Conservation (phyloP, 2,113 vertebrate genomes). For the Raja brachyura region DNA sequence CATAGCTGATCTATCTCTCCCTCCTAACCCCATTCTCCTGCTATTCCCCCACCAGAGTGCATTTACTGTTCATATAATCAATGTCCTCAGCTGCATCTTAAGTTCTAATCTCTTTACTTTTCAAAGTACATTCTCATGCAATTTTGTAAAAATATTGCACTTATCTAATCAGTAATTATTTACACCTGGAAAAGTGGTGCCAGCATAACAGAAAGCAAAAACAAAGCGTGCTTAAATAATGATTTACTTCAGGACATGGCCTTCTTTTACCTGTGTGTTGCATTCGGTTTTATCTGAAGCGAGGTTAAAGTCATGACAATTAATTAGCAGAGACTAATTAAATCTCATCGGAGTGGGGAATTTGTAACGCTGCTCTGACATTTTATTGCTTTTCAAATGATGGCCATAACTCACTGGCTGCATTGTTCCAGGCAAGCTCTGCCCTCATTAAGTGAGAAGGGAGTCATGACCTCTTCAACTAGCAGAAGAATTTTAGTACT, state of each 20-base stretch:
- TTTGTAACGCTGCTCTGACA: neutral
- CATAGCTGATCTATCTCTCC: too few relatives aligned
- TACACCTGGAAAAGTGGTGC: neutral
- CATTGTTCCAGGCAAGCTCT: neutral
- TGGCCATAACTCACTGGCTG: neutral
- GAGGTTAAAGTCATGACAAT: neutral
- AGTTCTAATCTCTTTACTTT: too few relatives aligned
- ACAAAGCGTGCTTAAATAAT: neutral
- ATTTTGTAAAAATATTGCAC: neutral
- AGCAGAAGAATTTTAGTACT: neutral
- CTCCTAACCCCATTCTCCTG: too few relatives aligned
- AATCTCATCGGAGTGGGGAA: neutral
- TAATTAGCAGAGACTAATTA: neutral
- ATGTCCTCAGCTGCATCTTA: too few relatives aligned
- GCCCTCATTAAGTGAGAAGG: neutral
- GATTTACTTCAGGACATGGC: neutral
- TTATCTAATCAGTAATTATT: neutral
- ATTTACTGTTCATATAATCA: too few relatives aligned
- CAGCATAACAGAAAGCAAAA: neutral
- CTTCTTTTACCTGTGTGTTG: neutral
- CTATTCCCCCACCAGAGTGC: too few relatives aligned
- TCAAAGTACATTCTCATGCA: neutral
- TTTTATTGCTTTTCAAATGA: conserved; percentile 21
- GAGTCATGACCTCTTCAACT: neutral
- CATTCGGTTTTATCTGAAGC: neutral